Base-by-base conservation (phyloP, 2,888 invertebrate species). In the Osmoderma eremita region DNA sequence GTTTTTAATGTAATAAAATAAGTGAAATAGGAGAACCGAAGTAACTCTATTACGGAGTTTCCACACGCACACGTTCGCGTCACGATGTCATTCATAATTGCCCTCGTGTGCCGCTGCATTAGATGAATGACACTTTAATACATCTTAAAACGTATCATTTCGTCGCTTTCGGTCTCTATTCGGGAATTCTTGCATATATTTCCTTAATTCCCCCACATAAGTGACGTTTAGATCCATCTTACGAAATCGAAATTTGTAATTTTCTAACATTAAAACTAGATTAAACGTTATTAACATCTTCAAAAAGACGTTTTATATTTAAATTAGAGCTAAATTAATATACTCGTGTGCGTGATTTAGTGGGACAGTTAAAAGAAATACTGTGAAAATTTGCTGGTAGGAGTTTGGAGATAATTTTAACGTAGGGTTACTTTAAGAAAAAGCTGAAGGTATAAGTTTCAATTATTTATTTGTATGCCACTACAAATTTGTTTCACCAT, bases 211-310 rank as follows among this genome's bases (percentile, higher is more conserved):
- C 17, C 17, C 42, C 3, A 36, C 36, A 15, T 53, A 53, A 36
- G 15, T 17, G 24, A 58, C 30, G 45, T 22, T 51, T 51, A 50
- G 20, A 51, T 51, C 24, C 51, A 18, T 41, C 50, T 63, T 63
- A 39, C 39, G 51, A 51, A 63, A 53, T 41, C 30, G 30, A 51
- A 63, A 63, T 51, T 63, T 42, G 51, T 63, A 50, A 63, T 63
- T 63, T 50, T 63, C 51, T 50, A 51, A 62, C 63, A 63, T 63
- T 63, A 63, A 63, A 63, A 51, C 51, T 53, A 63, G 63, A 63
- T 63, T 63, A 63, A 39, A 22, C 22, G 50, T 10, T 63, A 63
- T 51, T 51, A 51, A 22, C 12, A 13, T 58, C 30, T 39, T 39
- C 8, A 18, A 58, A 22, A 17, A 8, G 38, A 8, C 56, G 41